Percentiles rank a stretch among this genome's conserved stretches.
These are phyloP conservation scores for Cephus pygmeus DNA, from an alignment of 2,888 invertebrate genomes.

Conservation along the genomic window DNA sequence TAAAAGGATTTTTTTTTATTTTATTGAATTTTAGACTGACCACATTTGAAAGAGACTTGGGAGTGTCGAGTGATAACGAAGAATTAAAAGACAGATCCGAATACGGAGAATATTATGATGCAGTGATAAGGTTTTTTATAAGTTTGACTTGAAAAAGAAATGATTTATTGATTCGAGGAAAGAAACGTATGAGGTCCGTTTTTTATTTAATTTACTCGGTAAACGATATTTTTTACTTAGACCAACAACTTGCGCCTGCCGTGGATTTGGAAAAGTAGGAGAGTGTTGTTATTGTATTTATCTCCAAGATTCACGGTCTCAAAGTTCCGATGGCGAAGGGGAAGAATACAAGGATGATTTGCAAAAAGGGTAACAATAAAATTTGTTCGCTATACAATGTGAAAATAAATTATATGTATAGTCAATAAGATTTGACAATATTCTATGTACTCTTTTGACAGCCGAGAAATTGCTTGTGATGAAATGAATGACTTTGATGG, in stretches of 20 bases:
- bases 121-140: background rate
- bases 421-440: background rate
- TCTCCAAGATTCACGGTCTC: background rate
- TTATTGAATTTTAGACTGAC: slow-evolving; percentile 28
- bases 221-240: slow-evolving; percentile 12
- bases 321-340: background rate
- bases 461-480: slow-evolving; percentile 11
- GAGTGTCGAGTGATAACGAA: background rate
- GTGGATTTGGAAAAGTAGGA: slow-evolving; percentile 19
- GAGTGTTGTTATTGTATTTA: slow-evolving; percentile 18
- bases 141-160: background rate
- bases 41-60: slow-evolving; percentile 28
- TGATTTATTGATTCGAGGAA: background rate
- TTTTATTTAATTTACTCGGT: background rate
- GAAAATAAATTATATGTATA: background rate
- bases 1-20: background rate
- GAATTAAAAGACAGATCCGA: background rate
- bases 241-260: slow-evolving; percentile 22
- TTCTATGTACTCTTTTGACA: slow-evolving; percentile 8
- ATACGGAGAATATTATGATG: background rate
- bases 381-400: background rate
- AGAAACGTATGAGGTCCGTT: background rate
- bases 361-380: background rate
- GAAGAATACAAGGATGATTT: background rate
- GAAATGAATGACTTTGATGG: slow-evolving; percentile 18